Evolutionary conservation across 1,140 invertebrate species (phyloP).

Genomic region (Zelostemma sp.): DNA sequence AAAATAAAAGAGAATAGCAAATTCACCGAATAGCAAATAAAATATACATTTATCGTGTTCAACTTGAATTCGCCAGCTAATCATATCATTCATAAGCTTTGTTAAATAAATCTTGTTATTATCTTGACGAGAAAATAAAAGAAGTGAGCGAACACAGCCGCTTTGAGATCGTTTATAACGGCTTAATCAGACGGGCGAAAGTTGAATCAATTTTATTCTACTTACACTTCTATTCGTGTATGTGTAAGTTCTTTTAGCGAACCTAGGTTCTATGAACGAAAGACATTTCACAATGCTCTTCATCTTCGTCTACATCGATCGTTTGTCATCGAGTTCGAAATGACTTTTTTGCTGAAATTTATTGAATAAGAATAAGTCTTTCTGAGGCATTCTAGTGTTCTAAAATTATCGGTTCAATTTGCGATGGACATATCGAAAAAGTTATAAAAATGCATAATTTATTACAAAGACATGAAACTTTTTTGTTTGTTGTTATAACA

Average conservation of each 20-base stretch:
- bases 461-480: too few species aligned
- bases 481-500: too few species aligned
- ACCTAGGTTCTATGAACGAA: conserved; percentile 41
- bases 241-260: conserved; percentile 39
- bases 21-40: too few species aligned
- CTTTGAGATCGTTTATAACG: conserved; percentile 44
- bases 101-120: conserved; percentile 20
- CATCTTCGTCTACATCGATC: conserved; percentile 62
- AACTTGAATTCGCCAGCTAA: conserved; percentile 9
- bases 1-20: too few species aligned
- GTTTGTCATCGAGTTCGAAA: conserved; percentile 31
- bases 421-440: too few species aligned
- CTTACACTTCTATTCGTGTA: conserved; percentile 39
- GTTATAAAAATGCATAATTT: too few species aligned
- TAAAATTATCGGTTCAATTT: neutral
- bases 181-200: conserved; percentile 47
- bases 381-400: neutral
- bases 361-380: conserved; percentile 22
- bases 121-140: conserved; percentile 28
- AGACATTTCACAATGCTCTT: conserved; percentile 46
- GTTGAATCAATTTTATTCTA: conserved; percentile 44
- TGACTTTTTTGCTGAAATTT: conserved; percentile 20
- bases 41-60: too few species aligned
- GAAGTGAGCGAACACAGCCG: conserved; percentile 28
- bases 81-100: conserved; percentile 12